Evolutionary conservation across 2,888 invertebrate species (phyloP).

Genomic region (Sympetrum striolatum): DNA sequence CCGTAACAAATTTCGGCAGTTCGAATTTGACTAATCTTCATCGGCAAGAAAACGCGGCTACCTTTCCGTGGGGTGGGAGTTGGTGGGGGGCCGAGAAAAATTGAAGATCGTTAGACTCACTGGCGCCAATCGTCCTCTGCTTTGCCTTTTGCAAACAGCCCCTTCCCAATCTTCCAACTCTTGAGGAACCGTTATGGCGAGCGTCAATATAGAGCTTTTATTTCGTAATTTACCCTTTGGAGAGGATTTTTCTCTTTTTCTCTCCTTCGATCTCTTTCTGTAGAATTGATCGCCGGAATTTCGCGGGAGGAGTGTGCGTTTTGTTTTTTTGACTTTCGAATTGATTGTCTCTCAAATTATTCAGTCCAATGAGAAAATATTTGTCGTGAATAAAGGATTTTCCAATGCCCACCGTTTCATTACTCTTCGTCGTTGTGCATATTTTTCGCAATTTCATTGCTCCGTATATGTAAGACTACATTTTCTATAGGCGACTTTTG

Average conservation of each 20-base stretch:
- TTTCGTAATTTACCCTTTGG: conserved; percentile 42
- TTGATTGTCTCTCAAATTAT: conserved; percentile 30
- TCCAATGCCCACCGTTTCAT: background rate
- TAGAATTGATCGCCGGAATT: conserved; percentile 8
- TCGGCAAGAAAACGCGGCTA: background rate
- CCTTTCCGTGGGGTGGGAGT: background rate
- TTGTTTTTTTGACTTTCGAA: conserved; percentile 13
- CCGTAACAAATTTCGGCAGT: background rate
- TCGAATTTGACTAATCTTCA: background rate
- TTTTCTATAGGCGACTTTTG: too few relatives aligned
- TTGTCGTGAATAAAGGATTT: background rate
- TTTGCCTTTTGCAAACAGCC: conserved; percentile 12
- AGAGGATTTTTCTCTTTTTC: conserved; percentile 24
- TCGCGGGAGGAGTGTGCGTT: background rate
- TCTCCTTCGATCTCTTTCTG: background rate
- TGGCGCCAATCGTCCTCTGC: conserved; percentile 20
- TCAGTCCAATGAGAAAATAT: conserved; percentile 11
- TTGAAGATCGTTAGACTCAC: conserved; percentile 33
- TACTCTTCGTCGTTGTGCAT: too few relatives aligned
- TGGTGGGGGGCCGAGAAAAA: conserved; percentile 15
- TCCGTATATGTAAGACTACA: too few relatives aligned
- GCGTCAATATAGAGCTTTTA: conserved; percentile 36
- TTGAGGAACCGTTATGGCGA: conserved; percentile 8
- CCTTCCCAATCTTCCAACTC: background rate
- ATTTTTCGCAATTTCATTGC: too few relatives aligned